Evolutionary conservation across 2,113 vertebrate species (phyloP).

Genomic region (Chaetops frenatus): DNA sequence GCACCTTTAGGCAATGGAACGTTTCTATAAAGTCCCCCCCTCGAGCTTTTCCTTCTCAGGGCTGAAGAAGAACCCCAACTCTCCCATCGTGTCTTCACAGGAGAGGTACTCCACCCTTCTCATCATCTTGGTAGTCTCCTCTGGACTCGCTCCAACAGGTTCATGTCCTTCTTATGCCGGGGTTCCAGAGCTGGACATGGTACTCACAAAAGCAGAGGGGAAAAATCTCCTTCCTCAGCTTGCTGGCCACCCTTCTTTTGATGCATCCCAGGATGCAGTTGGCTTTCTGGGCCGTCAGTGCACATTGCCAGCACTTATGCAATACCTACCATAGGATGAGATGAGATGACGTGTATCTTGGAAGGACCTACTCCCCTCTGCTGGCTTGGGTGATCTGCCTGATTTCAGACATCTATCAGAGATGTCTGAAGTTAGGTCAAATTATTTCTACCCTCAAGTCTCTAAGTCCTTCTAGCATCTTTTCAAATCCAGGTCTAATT

Average conservation of each 20-base stretch:
- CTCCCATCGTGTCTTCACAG: background rate
- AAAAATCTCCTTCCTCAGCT: background rate
- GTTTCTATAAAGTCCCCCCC: background rate
- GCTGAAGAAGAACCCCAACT: background rate
- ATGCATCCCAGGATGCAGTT: rapidly evolving
- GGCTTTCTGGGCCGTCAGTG: background rate
- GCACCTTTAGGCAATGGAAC: background rate
- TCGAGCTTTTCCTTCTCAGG: background rate
- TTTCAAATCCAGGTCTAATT: slow-evolving; percentile 34
- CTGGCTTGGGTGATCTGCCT: background rate
- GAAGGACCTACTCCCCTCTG: background rate
- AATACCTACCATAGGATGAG: background rate
- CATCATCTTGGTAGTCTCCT: background rate
- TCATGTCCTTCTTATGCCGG: background rate
- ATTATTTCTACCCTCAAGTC: background rate
- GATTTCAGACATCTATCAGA: background rate
- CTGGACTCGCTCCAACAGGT: background rate
- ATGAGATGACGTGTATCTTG: background rate
- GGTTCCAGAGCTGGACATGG: background rate
- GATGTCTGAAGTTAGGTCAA: background rate
- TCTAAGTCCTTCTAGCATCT: background rate
- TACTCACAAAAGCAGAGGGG: background rate
- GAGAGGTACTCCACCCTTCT: background rate
- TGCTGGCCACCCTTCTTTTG: background rate
- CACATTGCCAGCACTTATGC: background rate